Evolutionary conservation across 2,797 vertebrate genomes (phyloP).

Genomic region (Florisuga fusca): DNA sequence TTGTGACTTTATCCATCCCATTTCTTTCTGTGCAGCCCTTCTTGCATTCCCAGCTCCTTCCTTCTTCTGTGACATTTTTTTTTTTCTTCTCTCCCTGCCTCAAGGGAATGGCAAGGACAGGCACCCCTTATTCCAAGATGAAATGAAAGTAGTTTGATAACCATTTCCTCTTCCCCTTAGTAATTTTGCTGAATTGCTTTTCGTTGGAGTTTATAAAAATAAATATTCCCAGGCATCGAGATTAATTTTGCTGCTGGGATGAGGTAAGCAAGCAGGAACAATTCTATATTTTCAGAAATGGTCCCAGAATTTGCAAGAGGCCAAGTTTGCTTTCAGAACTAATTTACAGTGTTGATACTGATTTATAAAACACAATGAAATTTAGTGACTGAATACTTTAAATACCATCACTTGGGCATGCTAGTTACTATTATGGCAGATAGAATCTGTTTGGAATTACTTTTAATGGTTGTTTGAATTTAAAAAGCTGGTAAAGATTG

Average conservation of each 20-base stretch:
- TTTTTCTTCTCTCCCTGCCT: background rate
- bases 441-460: slow-evolving; percentile 63
- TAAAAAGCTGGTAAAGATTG: slow-evolving; percentile 53
- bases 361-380: slow-evolving; percentile 38
- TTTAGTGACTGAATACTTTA: background rate
- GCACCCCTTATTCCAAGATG: background rate
- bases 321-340: slow-evolving; percentile 17
- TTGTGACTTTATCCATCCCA: background rate
- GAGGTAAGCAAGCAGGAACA: background rate
- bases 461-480: slow-evolving; percentile 61
- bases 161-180: background rate
- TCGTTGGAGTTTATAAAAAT: background rate
- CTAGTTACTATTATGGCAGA: slow-evolving; percentile 1
- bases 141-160: background rate
- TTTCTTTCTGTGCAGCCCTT: background rate
- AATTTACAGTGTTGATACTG: background rate
- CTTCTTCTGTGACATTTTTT: no score
- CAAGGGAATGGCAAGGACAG: background rate
- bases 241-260: background rate
- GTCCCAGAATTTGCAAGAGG: slow-evolving; percentile 3
- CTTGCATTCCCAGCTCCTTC: no score
- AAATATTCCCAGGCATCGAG: slow-evolving; percentile 4
- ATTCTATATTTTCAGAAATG: background rate
- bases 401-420: slow-evolving; percentile 6
- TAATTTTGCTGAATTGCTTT: background rate